These are phyloP conservation scores for Sebastes cheni DNA, from an alignment of 2,797 vertebrate genomes.

Conservation along the genomic window DNA sequence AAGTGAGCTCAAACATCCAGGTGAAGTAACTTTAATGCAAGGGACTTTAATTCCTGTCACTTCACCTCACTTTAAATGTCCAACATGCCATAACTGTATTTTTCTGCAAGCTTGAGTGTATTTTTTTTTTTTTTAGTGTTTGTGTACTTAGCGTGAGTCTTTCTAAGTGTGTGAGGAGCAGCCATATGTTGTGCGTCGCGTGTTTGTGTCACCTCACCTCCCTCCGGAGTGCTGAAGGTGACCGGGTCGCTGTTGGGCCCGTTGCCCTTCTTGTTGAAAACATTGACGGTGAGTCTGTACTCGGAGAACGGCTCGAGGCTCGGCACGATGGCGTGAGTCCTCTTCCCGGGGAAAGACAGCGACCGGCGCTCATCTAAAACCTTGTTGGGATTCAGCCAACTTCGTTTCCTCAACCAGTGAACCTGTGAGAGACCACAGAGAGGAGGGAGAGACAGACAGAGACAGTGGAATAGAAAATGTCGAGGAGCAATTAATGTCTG, in stretches of 20 bases:
- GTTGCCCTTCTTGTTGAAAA: slow-evolving; percentile 91
- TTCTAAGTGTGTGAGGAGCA: not conserved
- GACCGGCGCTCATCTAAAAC: slow-evolving; percentile 83
- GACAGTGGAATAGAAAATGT: not conserved
- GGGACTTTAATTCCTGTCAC: too few relatives aligned
- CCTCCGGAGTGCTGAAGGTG: slow-evolving; percentile 91
- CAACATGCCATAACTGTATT: not conserved
- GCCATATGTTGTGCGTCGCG: not conserved
- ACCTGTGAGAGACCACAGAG: slow-evolving; percentile 78
- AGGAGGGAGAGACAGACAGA: not conserved
- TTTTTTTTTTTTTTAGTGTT: not conserved
- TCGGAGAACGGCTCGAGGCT: slow-evolving; percentile 90
- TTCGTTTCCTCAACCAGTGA: slow-evolving; percentile 87
- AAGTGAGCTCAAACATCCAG: not conserved
- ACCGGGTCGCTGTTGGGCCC: slow-evolving; percentile 89
- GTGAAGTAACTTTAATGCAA: not conserved
- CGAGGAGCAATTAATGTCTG: not conserved
- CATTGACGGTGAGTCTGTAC: slow-evolving; percentile 89
- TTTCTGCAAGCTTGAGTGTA: not conserved
- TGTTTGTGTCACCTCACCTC: slow-evolving; percentile 83
- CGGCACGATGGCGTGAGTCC: slow-evolving; percentile 86
- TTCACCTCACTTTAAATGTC: not conserved
- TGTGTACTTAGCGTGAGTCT: not conserved
- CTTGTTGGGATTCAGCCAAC: slow-evolving; percentile 83
- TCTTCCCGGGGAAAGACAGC: slow-evolving; percentile 86